Percentiles rank a stretch among this genome's conserved stretches.
Evolutionary conservation across 2,113 vertebrate species (phyloP).

Genomic region (Psophia crepitans): DNA sequence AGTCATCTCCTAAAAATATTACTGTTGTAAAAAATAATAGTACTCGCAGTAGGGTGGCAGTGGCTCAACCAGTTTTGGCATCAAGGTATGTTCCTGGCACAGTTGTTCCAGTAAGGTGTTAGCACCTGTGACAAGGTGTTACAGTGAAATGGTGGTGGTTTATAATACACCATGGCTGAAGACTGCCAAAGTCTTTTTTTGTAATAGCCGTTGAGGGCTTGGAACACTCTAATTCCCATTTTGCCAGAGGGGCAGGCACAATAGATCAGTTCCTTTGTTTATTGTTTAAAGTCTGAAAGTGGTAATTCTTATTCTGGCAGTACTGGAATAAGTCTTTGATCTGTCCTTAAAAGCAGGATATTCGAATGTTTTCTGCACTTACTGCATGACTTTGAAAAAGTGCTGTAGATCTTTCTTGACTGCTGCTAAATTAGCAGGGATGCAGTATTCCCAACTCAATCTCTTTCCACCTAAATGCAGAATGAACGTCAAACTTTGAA

Average conservation of each 20-base stretch:
- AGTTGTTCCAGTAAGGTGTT: neutral
- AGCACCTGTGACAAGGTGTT: neutral
- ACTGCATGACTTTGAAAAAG: neutral
- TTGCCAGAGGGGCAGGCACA: neutral
- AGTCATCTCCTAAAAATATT: neutral
- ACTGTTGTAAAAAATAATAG: neutral
- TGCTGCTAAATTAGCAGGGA: neutral
- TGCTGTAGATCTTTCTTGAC: neutral
- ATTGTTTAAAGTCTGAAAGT: neutral
- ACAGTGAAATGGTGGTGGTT: neutral
- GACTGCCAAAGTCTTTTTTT: neutral
- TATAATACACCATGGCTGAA: neutral
- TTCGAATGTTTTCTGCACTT: neutral
- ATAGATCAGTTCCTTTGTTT: neutral
- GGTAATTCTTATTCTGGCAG: neutral
- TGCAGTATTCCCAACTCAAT: conserved; percentile 28
- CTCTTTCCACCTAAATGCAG: neutral
- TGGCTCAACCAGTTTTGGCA: neutral
- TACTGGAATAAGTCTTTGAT: neutral
- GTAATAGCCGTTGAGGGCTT: neutral
- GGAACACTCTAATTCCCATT: neutral
- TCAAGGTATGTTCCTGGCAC: neutral
- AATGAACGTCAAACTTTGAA: neutral
- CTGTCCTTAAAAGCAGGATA: neutral
- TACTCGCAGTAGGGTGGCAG: neutral